phyloP scores from a whole-genome alignment of 2,888 invertebrate genomes.

The Idaea biselata region DNA sequence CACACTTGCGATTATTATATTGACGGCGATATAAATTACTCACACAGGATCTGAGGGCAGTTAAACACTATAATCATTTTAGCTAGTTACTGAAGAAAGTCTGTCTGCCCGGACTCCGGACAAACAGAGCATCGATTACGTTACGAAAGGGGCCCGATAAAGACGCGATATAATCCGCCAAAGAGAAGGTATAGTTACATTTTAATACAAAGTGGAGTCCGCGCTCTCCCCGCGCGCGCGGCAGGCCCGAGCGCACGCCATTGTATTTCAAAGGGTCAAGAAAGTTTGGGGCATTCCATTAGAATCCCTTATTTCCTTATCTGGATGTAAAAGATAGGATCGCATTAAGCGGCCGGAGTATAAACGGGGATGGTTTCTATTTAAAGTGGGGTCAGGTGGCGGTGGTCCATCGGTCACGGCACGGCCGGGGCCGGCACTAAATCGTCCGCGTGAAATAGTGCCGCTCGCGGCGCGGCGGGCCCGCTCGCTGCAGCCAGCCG shows the following conservation, averaged over 20 bases:
- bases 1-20: conserved; percentile 3
- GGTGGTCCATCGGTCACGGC: conserved; percentile 42
- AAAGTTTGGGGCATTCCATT: conserved; percentile 30
- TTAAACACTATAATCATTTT: conserved; percentile 4
- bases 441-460: conserved; percentile 50
- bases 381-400: conserved; percentile 52
- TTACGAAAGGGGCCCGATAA: neutral
- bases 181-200: neutral
- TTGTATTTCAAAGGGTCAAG: conserved; percentile 24
- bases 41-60: conserved; percentile 2
- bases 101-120: neutral
- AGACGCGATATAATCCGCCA: conserved; percentile 1
- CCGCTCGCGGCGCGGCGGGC: conserved; percentile 27
- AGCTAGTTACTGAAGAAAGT: neutral
- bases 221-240: conserved; percentile 6
- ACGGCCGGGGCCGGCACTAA: conserved; percentile 42
- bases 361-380: conserved; percentile 56
- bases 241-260: conserved; percentile 10
- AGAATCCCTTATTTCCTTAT: conserved; percentile 40
- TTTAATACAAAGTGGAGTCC: conserved; percentile 2
- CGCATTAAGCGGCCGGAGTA: conserved; percentile 63
- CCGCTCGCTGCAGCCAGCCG: conserved; percentile 29
- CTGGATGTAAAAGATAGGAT: conserved; percentile 65
- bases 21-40: neutral
- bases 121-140: no score